Percentiles rank a stretch among this genome's conserved stretches.
These are phyloP conservation scores for Gastrophryne carolinensis DNA, from an alignment of 2,797 vertebrate genomes.

Conservation along the genomic window DNA sequence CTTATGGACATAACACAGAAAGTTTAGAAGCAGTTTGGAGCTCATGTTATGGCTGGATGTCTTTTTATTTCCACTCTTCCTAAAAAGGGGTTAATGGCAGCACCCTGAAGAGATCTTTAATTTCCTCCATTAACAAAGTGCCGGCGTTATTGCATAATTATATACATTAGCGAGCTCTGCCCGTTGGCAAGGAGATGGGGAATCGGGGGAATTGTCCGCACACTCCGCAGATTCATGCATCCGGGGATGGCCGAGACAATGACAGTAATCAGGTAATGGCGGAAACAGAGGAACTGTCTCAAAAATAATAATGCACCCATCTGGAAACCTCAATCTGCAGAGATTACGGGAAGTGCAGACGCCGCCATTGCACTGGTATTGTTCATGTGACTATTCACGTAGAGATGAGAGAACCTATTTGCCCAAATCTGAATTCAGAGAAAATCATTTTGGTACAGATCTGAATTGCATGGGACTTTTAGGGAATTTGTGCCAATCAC, in stretches of 20 bases:
- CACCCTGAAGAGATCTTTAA: constrained; percentile 20
- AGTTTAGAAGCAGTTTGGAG: no score
- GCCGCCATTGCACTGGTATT: no score
- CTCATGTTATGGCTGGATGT: no score
- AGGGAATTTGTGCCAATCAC: no score
- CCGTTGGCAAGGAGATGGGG: constrained; percentile 23
- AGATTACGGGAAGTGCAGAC: no score
- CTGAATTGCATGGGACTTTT: no score
- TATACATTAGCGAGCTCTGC: constrained; percentile 10
- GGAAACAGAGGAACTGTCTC: not conserved
- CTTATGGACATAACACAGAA: no score
- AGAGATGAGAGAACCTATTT: no score
- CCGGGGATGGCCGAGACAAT: not conserved
- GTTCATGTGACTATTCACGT: no score
- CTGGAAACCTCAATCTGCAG: not conserved
- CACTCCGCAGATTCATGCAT: not conserved
- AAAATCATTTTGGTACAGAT: no score
- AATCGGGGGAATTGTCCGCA: not conserved
- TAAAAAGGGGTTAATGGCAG: constrained; percentile 5
- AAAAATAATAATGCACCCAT: not conserved
- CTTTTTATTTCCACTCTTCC: no score
- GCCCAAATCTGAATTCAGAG: no score
- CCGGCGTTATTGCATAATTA: constrained; percentile 33
- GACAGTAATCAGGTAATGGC: constrained; percentile 7
- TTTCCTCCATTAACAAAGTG: constrained; percentile 24